A percentile compares a stretch with the other conserved stretches of the same genome.
Conservation (phyloP, 2,888 invertebrate species). For the Nycteola revayana region DNA sequence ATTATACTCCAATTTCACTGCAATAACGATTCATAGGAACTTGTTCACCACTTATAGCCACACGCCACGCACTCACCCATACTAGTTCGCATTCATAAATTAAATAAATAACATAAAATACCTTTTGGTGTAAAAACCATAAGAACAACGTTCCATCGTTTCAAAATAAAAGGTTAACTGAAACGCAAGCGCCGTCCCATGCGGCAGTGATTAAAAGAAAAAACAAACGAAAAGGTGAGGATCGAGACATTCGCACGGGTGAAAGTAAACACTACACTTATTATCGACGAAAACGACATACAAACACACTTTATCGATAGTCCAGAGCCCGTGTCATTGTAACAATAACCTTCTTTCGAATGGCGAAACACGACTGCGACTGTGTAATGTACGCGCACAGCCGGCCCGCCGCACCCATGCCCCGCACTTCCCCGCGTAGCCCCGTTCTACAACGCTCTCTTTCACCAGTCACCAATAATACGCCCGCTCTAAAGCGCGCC, state of each 20-base stretch:
- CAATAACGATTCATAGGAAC: constrained; percentile 31
- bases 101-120: constrained; percentile 84
- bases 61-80: constrained; percentile 72
- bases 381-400: constrained; percentile 47
- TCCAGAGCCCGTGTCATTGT: constrained; percentile 75
- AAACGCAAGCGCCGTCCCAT: constrained; percentile 80
- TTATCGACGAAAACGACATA: constrained; percentile 81
- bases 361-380: constrained; percentile 72
- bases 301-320: constrained; percentile 82
- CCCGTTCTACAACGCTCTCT: constrained; percentile 46
- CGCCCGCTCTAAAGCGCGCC: constrained; percentile 53
- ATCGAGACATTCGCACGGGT: constrained; percentile 80
- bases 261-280: constrained; percentile 82
- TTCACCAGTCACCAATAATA: constrained; percentile 69
- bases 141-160: constrained; percentile 91
- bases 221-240: constrained; percentile 77
- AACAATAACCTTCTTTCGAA: constrained; percentile 77
- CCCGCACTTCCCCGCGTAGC: constrained; percentile 50
- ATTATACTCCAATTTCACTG: constrained; percentile 25
- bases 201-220: constrained; percentile 75
- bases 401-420: constrained; percentile 61
- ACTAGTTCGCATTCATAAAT: constrained; percentile 70
- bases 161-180: constrained; percentile 82
- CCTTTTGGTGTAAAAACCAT: constrained; percentile 91
- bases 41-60: constrained; percentile 50